Conservation (phyloP, 1,140 invertebrate species). For the Ruditapes philippinarum region DNA sequence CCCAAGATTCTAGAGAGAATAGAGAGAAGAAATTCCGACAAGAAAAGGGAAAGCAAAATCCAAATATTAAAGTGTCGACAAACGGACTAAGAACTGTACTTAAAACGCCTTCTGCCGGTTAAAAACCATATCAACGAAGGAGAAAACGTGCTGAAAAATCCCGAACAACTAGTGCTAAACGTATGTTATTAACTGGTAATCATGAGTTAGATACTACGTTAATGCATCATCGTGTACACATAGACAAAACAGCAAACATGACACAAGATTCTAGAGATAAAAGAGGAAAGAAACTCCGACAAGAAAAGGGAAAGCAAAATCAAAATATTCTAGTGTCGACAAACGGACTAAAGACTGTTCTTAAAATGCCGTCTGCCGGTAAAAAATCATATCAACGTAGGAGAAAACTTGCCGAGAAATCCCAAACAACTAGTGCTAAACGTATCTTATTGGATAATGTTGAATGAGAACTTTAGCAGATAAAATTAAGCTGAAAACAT, state of each 20-base stretch:
- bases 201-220: background rate
- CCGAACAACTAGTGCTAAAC: no score
- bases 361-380: background rate
- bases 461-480: no score
- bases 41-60: no score
- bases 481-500: no score
- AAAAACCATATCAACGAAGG: background rate
- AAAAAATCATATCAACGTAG: background rate
- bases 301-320: background rate
- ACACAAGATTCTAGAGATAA: background rate
- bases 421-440: background rate
- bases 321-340: background rate
- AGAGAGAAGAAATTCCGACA: background rate
- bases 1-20: no score
- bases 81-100: slow-evolving; percentile 1
- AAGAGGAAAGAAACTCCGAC: no score
- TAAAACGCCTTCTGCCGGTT: background rate
- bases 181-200: no score
- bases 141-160: background rate
- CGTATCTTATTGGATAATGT: no score
- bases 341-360: no score
- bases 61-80: background rate
- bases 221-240: background rate
- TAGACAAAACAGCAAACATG: background rate
- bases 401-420: background rate